Conservation (phyloP, 1,140 invertebrate genomes). For the Plectrocnemia conspersa region DNA sequence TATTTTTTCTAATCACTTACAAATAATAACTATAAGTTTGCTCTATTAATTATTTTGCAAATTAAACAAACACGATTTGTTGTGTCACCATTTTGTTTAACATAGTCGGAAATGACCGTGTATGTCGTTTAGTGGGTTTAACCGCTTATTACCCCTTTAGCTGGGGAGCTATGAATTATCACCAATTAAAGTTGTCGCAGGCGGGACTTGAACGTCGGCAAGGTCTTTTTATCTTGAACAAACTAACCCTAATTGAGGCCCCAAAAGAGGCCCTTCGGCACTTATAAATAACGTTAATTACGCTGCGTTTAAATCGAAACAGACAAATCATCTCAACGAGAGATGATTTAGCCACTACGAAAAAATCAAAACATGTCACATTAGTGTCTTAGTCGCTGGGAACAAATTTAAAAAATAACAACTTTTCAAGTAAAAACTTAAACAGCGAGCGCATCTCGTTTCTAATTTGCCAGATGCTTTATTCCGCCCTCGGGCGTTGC, state of each 20-base stretch:
- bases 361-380: too few species aligned
- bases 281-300: too few species aligned
- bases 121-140: slow-evolving; percentile 5
- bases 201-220: slow-evolving; percentile 6
- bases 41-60: not conserved
- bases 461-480: too few species aligned
- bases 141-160: slow-evolving; percentile 18
- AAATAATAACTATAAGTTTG: not conserved
- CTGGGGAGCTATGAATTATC: slow-evolving; percentile 21
- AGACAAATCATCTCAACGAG: too few species aligned
- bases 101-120: not conserved
- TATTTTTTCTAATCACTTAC: too few species aligned
- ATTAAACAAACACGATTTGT: not conserved
- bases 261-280: slow-evolving; percentile 9
- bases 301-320: too few species aligned
- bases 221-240: slow-evolving; percentile 27
- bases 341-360: too few species aligned
- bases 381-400: too few species aligned
- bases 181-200: slow-evolving; percentile 26
- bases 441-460: too few species aligned
- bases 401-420: too few species aligned
- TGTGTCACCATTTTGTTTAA: slow-evolving; percentile 2
- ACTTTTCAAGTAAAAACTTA: too few species aligned
- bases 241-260: slow-evolving; percentile 32
- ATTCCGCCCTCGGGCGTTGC: too few species aligned